Evolutionary conservation across 2,888 invertebrate genomes (phyloP), one percentile per base, ranked within the genome.

Genomic region (Thecophora atra): DNA sequence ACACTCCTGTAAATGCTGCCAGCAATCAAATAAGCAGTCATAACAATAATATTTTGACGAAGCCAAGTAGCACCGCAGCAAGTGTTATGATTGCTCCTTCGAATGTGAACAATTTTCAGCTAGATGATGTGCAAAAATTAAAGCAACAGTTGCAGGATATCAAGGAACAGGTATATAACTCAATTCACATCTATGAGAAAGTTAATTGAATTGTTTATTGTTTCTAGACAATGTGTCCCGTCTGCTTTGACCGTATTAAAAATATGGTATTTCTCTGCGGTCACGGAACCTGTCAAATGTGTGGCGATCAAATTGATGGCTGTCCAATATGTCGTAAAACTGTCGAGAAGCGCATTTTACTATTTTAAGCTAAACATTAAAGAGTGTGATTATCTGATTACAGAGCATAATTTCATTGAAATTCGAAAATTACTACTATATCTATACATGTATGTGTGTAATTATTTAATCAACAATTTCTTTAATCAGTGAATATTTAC

Each of bases 191-290:
- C 17, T 19, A 51, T 21, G 8, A 21, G n/a, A n/a, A n/a, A n/a
- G n/a, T 47, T 64, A 5, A 24, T 44, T 64, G 15, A 17, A 60
- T 7, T 24, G 15, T 11, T 28, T 2, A 30, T n/a, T n/a, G n/a
- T n/a, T 73, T 37, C 77, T 90, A 98, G 97, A 98, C 98, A 1
- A 97, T 97, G 94, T 99, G 98, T 83, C 98, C 98, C 5, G 97
- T 99, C 76, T 99, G 98, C 87, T 90, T 99, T 89, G 98, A 99
- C 88, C 93, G 98, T 44, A 89, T 98, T 82, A 98, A 98, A 89
- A 98, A 99, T 88, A 98, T 99, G 97, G 97, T 98, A 80, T 98
- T 98, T 89, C 90, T 98, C 60, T 98, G 98, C 87, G 98, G 98
- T 7, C 98, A 99, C 87, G 98, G 98, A 78, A 94, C 97, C 76